A percentile compares a stretch with the other conserved stretches of the same genome.
phyloP scores from a whole-genome alignment of 53 echinoderm and acorn worm species.

The Crossaster papposus region DNA sequence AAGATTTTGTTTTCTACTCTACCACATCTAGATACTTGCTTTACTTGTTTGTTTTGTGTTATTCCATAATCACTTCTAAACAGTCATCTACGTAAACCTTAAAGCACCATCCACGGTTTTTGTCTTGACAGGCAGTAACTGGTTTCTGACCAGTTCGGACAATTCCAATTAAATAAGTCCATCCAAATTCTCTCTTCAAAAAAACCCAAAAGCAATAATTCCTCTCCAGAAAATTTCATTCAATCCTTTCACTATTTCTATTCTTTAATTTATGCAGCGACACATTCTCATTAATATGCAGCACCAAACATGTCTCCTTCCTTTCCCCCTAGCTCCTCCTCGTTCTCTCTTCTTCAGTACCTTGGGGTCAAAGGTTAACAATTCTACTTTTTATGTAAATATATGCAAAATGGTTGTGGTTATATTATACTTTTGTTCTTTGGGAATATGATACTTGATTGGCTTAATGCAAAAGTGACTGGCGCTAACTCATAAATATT shows the following conservation, averaged over 20 bases:
- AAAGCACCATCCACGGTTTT: conserved; percentile 41
- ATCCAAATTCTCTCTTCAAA: not conserved
- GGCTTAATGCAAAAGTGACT: conserved; percentile 25
- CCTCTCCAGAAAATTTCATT: not conserved
- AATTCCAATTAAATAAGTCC: not conserved
- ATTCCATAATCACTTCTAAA: conserved; percentile 16
- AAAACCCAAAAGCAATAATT: no score
- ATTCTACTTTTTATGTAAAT: conserved; percentile 15
- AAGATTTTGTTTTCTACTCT: conserved; percentile 24
- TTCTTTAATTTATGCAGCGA: conserved; percentile 39
- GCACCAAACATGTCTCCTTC: conserved; percentile 5
- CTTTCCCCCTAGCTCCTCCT: not conserved
- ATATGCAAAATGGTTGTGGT: conserved; percentile 40
- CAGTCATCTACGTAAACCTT: conserved; percentile 30
- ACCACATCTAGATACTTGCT: conserved; percentile 46
- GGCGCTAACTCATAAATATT: conserved; percentile 53
- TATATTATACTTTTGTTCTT: conserved; percentile 3
- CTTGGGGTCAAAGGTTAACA: not conserved
- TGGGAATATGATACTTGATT: conserved; percentile 33
- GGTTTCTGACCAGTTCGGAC: conserved; percentile 1
- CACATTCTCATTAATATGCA: conserved; percentile 29
- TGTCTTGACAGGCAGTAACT: not conserved
- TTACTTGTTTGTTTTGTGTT: not conserved
- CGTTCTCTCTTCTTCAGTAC: not conserved
- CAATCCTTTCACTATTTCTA: not conserved